Conservation (phyloP, 2,113 vertebrate species). For the Aspidoscelis tigris region DNA sequence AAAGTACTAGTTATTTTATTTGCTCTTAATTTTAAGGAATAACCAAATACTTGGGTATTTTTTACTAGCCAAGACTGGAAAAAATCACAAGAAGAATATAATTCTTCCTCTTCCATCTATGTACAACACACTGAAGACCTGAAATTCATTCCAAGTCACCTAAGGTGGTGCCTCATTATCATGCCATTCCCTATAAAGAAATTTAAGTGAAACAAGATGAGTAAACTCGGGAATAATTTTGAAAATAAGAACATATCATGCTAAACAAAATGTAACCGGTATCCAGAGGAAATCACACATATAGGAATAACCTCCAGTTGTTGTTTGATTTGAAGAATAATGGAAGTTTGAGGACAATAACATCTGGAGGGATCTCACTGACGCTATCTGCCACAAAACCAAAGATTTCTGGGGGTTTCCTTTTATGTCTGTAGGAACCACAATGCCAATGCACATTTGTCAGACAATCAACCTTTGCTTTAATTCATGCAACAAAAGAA, state of each 20-base stretch:
- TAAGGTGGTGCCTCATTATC: neutral
- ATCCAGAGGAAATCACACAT: conserved; percentile 53
- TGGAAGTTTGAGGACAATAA: no score
- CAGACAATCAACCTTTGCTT: no score
- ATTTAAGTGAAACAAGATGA: conserved; percentile 3
- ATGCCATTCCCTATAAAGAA: neutral
- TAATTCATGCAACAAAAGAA: no score
- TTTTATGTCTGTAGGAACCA: neutral
- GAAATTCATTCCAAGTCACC: neutral
- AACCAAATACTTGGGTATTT: conserved; percentile 11
- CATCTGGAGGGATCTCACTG: no score
- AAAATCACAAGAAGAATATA: neutral
- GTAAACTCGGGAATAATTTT: conserved; percentile 23
- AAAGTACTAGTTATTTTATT: conserved; percentile 31
- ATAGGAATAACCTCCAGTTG: neutral
- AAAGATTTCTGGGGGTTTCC: neutral
- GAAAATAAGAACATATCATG: conserved; percentile 46
- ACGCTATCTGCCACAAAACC: no score
- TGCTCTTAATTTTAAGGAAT: conserved; percentile 40
- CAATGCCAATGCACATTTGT: neutral
- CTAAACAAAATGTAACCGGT: conserved; percentile 26
- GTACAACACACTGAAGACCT: neutral
- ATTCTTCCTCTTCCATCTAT: conserved; percentile 44
- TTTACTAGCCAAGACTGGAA: neutral
- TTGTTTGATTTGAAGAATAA: no score